Evolutionary conservation across 1,140 invertebrate genomes (phyloP).

Genomic region (Drosophila fuyamai): DNA sequence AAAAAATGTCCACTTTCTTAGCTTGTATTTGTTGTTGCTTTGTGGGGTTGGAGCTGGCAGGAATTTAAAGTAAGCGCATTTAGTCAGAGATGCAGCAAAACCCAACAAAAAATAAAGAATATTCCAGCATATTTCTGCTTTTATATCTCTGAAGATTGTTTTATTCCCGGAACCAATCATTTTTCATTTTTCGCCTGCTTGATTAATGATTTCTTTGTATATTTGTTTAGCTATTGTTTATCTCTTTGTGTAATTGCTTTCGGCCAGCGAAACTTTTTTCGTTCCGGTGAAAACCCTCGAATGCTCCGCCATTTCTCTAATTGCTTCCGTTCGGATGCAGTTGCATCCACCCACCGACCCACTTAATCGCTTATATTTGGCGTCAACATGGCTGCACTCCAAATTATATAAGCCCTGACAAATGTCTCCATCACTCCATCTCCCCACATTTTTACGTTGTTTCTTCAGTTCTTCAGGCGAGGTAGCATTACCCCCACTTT

Average conservation of each 20-base stretch:
- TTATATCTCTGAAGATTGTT: slow-evolving; percentile 9
- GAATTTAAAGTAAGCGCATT: slow-evolving; percentile 34
- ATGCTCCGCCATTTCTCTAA: slow-evolving; percentile 23
- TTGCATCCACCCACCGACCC: background rate
- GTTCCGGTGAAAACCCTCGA: slow-evolving; percentile 32
- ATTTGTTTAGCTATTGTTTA: background rate
- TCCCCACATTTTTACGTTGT: background rate
- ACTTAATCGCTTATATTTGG: slow-evolving; percentile 40
- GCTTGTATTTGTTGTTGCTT: background rate
- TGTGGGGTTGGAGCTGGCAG: background rate
- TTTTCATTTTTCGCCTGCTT: slow-evolving; percentile 38
- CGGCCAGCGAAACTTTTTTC: slow-evolving; percentile 26
- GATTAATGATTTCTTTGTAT: slow-evolving; percentile 28
- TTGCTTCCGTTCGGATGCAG: slow-evolving; percentile 21
- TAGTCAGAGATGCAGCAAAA: slow-evolving; percentile 14
- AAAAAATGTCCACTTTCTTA: slow-evolving; percentile 32
- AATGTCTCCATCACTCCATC: slow-evolving; percentile 12
- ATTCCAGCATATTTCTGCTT: slow-evolving; percentile 1
- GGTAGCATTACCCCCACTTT: background rate
- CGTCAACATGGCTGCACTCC: slow-evolving; percentile 33
- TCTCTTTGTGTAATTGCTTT: slow-evolving; percentile 34
- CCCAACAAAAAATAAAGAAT: background rate
- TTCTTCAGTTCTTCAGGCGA: background rate
- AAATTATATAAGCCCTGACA: slow-evolving; percentile 48
- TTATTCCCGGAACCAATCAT: slow-evolving; percentile 3